phyloP scores from a whole-genome alignment of 1,140 invertebrate species.

The Drosophila punjabiensis region DNA sequence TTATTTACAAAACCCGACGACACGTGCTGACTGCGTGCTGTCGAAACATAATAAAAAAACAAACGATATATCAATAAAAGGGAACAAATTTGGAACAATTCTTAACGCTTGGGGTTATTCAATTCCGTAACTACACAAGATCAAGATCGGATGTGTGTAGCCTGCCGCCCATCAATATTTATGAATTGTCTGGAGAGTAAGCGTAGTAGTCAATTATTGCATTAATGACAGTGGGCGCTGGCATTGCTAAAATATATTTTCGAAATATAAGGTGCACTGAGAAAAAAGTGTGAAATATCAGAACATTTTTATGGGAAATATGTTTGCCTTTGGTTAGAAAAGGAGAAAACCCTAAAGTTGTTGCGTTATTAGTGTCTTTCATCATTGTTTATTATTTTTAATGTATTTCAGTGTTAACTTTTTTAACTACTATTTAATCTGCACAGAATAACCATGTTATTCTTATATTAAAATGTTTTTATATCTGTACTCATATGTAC shows the following conservation, averaged over 20 bases:
- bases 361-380: too few relatives aligned
- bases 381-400: background rate
- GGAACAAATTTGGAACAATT: background rate
- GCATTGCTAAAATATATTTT: conserved; percentile 43
- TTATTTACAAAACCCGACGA: conserved; percentile 20
- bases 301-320: rapidly evolving
- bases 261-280: background rate
- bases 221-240: conserved; percentile 57
- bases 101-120: background rate
- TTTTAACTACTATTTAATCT: background rate
- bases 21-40: conserved; percentile 46
- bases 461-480: background rate
- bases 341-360: background rate
- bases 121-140: conserved; percentile 37
- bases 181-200: conserved; percentile 44
- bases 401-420: background rate
- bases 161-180: conserved; percentile 8
- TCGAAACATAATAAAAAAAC: conserved; percentile 8
- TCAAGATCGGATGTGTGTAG: conserved; percentile 19
- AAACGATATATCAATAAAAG: conserved; percentile 19
- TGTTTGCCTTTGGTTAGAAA: too few relatives aligned
- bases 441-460: background rate
- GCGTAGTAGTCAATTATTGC: conserved; percentile 52
- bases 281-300: background rate
- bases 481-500: background rate